Conservation (phyloP, 2,797 vertebrate species). For the Buphagus erythrorhynchus region DNA sequence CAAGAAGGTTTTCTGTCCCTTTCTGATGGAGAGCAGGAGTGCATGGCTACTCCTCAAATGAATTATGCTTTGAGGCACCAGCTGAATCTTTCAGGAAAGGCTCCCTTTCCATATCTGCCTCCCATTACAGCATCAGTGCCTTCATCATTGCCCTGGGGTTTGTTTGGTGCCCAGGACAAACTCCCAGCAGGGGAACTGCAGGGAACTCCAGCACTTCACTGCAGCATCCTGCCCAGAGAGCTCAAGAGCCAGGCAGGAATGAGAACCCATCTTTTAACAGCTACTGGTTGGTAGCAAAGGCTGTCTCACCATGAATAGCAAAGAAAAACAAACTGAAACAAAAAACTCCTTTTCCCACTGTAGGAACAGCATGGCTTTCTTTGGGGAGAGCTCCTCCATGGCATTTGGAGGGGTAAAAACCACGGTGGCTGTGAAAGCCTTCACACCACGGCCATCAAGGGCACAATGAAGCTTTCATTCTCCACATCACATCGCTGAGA, state of each 20-base stretch:
- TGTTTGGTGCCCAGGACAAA: background rate
- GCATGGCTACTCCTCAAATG: background rate
- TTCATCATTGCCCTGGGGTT: background rate
- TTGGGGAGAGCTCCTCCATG: background rate
- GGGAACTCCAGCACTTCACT: background rate
- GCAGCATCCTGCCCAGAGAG: background rate
- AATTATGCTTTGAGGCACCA: background rate
- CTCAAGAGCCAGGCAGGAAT: background rate
- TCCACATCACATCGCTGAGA: background rate
- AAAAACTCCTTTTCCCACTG: background rate
- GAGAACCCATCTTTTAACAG: background rate
- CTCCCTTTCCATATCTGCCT: background rate
- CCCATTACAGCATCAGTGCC: background rate
- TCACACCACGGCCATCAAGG: background rate
- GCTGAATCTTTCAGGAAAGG: background rate
- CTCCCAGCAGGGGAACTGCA: background rate
- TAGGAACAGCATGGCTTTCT: background rate
- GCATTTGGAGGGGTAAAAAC: background rate
- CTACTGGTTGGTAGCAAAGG: background rate
- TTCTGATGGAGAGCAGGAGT: background rate
- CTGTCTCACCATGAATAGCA: background rate
- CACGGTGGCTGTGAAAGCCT: background rate
- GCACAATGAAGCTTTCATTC: background rate
- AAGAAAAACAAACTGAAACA: background rate
- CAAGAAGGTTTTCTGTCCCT: background rate